These are phyloP conservation scores for Morpho achilles DNA, from an alignment of 2,888 invertebrate species.

Conservation along the genomic window DNA sequence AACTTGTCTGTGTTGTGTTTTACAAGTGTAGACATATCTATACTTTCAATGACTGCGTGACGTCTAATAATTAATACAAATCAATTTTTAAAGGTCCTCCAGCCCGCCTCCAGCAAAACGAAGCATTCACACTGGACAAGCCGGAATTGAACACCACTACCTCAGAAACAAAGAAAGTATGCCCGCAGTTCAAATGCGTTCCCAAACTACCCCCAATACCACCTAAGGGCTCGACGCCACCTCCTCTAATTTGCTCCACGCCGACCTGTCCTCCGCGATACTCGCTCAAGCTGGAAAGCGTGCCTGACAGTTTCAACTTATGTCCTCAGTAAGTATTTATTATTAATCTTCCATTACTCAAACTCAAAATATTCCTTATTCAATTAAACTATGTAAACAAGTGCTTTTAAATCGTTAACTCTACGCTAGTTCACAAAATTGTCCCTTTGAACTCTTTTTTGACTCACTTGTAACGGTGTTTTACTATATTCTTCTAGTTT, in stretches of 20 bases:
- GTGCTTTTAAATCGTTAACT: too few species aligned
- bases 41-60: background rate
- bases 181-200: constrained; percentile 77
- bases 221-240: constrained; percentile 40
- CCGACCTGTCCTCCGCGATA: constrained; percentile 81
- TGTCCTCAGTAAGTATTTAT: constrained; percentile 67
- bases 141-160: constrained; percentile 35
- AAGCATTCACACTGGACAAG: constrained; percentile 56
- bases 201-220: constrained; percentile 69
- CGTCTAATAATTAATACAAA: background rate
- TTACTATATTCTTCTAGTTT: too few species aligned
- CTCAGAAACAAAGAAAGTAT: constrained; percentile 42
- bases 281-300: constrained; percentile 68
- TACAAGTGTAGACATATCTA: background rate
- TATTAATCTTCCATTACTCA: background rate
- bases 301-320: constrained; percentile 41
- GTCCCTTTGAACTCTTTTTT: too few species aligned
- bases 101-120: constrained; percentile 40
- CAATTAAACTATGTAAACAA: too few species aligned
- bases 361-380: too few species aligned
- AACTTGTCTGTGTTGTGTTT: background rate
- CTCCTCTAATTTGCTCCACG: constrained; percentile 58
- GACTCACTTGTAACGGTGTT: too few species aligned
- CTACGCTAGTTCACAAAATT: too few species aligned
- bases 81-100: constrained; percentile 30